A percentile compares a stretch with the other conserved stretches of the same genome.
phyloP scores from a whole-genome alignment of 2,888 invertebrate genomes.

The Phyto melanocephala region DNA sequence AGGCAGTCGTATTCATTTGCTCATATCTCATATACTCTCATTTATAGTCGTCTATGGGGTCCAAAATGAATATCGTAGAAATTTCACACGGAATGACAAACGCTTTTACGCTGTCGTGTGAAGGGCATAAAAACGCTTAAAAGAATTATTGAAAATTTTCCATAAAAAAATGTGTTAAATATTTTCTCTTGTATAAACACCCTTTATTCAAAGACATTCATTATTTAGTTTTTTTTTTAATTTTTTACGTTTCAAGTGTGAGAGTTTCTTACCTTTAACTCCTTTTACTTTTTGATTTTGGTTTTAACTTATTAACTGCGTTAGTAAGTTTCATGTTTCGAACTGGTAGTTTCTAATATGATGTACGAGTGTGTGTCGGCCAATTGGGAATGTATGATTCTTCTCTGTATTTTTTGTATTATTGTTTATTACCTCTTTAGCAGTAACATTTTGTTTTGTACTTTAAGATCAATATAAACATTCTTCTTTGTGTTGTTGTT shows the following conservation, averaged over 20 bases:
- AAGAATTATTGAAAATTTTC: too few relatives aligned
- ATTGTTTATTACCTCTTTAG: constrained; percentile 45
- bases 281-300: constrained; percentile 1
- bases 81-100: too few relatives aligned
- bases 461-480: constrained; percentile 53
- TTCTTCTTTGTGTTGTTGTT: constrained; percentile 10
- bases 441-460: constrained; percentile 27
- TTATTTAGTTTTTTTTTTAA: not conserved
- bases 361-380: constrained; percentile 29
- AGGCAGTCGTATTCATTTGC: too few relatives aligned
- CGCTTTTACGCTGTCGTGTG: too few relatives aligned
- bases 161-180: too few relatives aligned
- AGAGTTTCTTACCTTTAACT: constrained; percentile 20
- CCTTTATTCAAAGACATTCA: not conserved
- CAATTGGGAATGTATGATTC: constrained; percentile 24
- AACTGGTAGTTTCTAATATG: constrained; percentile 15
- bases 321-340: constrained; percentile 19
- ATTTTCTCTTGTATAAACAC: not conserved
- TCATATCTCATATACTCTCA: too few relatives aligned
- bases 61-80: too few relatives aligned
- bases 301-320: constrained; percentile 33
- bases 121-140: too few relatives aligned
- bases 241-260: not conserved
- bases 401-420: constrained; percentile 1
- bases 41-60: too few relatives aligned